Base-by-base conservation (phyloP, 2,113 vertebrate genomes). In the Cephalopholis sonnerati region DNA sequence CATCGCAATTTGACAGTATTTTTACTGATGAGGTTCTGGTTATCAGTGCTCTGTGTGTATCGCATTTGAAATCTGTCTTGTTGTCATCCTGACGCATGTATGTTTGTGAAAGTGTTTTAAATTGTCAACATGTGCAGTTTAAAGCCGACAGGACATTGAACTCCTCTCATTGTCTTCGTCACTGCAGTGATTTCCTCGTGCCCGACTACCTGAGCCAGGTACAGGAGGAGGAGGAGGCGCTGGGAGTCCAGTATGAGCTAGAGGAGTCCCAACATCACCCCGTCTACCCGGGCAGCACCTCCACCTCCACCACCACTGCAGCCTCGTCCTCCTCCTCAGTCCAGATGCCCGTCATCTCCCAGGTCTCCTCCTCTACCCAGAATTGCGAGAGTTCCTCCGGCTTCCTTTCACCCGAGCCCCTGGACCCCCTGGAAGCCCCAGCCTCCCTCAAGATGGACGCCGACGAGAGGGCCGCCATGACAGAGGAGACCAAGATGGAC, bases 161-260 rank as follows among this genome's bases (percentile, higher is more conserved):
- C 55, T 78, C 39, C 72, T 71, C 62, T 7, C 27, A 7, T 67
- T 81, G 6, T 89, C 51, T 87, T 66, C 27, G 1, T 86, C 63
- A 67, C 77, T 77, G 59, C 93, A 98, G 98, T 97, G 97, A 98
- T 97, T 98, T 98, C 97, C 96, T 98, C 97, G 96, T 98, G 92
- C 97, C 97, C 96, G 97, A 99, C 97, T 99, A 98, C 96, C 96
- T 99, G 96, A 99, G 96, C 95, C 97, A 99, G 92, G 97, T 98
- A 41, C 97, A 97, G 93, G 97, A 98, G 91, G 97, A 98, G 92
- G 96, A 98, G 94, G 96, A 93, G 92, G 92, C 96, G 92, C 95
- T 98, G 92, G 97, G 97, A 68, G 93, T 93, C 92, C 97, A 98
- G 91, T 98, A 98, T 84, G 97, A 98, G 92, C 95, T 98, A 93